Evolutionary conservation across 2,113 vertebrate genomes (phyloP).

Genomic region (Procavia capensis): DNA sequence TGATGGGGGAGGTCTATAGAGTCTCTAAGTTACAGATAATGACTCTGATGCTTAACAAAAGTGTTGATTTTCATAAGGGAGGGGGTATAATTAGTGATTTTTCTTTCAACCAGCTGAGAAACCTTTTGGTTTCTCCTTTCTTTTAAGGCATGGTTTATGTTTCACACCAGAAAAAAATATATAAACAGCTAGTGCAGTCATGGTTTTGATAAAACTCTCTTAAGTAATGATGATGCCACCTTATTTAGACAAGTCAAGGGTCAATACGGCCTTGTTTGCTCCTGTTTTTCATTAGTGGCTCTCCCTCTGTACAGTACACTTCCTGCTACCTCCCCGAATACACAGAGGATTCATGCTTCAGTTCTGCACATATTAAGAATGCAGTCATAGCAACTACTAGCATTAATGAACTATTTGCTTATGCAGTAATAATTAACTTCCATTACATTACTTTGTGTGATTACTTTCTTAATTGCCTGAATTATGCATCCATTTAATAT

Average conservation of each 20-base stretch:
- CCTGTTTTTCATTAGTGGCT: conserved; percentile 88
- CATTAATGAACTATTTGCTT: conserved; percentile 99
- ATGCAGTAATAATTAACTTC: conserved; percentile 99
- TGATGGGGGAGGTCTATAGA: conserved; percentile 63
- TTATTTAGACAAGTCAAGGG: conserved; percentile 88
- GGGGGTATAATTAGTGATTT: conserved; percentile 68
- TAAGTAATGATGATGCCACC: conserved; percentile 88
- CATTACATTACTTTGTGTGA: conserved; percentile 99
- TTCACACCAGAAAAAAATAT: conserved; percentile 79
- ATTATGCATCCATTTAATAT: conserved; percentile 99
- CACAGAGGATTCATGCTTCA: conserved; percentile 95
- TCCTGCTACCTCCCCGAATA: conserved; percentile 92
- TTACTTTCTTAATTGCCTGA: conserved; percentile 99
- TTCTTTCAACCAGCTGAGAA: conserved; percentile 82
- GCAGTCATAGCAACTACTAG: conserved; percentile 99
- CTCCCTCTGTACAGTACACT: conserved; percentile 89
- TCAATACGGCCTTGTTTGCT: conserved; percentile 89
- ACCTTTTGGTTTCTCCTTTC: conserved; percentile 79
- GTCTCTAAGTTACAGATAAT: conserved; percentile 81
- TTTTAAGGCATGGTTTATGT: conserved; percentile 75
- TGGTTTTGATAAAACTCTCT: conserved; percentile 85
- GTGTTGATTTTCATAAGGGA: conserved; percentile 46
- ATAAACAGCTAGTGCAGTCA: conserved; percentile 74
- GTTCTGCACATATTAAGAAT: conserved; percentile 97
- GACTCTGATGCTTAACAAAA: conserved; percentile 83